Evolutionary conservation across 2,797 vertebrate species (phyloP).

Genomic region (Emys orbicularis): DNA sequence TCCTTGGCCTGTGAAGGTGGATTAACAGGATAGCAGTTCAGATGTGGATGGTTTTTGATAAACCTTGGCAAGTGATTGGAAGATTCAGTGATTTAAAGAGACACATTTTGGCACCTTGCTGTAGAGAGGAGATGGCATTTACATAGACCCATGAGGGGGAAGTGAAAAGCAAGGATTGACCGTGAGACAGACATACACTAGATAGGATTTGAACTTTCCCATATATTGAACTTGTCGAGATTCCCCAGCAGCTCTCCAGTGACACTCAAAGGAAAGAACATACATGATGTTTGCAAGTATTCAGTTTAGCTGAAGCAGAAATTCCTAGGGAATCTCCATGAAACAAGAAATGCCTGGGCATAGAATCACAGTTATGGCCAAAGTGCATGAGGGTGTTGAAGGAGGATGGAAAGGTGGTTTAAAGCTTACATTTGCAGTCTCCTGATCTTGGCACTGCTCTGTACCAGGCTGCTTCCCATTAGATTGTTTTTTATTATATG

Average conservation of each 20-base stretch:
- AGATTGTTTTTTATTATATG: too few species aligned
- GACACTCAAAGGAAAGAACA: accelerated
- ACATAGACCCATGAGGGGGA: not conserved
- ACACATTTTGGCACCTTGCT: not conserved
- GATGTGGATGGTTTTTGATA: accelerated
- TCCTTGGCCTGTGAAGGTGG: not conserved
- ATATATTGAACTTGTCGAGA: not conserved
- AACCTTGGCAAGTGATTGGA: accelerated
- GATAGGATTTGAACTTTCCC: not conserved
- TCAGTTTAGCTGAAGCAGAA: not conserved
- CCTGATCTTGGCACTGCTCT: not conserved
- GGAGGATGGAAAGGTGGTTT: not conserved
- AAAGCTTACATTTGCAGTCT: accelerated
- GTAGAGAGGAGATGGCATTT: not conserved
- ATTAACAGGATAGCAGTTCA: accelerated
- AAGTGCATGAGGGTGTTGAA: not conserved
- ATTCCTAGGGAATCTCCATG: not conserved
- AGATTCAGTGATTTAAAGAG: not conserved
- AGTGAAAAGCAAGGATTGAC: not conserved
- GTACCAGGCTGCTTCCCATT: not conserved
- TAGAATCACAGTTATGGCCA: too few species aligned
- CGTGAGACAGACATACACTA: not conserved
- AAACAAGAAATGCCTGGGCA: not conserved
- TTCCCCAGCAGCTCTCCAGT: accelerated
- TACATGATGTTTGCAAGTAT: too few species aligned